phyloP scores from a whole-genome alignment of 2,113 vertebrate species.

The Myiozetetes cayanensis region DNA sequence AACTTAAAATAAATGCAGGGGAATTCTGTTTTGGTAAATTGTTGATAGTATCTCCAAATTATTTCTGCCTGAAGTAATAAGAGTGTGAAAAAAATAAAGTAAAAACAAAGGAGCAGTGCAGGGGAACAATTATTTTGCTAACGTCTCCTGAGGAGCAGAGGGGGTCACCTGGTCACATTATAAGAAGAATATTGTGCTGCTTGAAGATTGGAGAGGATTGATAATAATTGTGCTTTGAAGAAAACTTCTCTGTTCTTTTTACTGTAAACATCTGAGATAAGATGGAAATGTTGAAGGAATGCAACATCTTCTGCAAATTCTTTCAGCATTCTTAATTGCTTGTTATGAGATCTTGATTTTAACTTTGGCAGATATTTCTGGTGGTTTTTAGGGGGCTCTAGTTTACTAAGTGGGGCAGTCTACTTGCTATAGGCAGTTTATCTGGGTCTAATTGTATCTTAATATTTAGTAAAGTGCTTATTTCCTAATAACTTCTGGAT shows the following conservation, averaged over 20 bases:
- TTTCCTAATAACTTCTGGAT: not conserved
- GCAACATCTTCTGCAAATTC: not conserved
- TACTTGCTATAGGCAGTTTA: not conserved
- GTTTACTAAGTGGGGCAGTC: not conserved
- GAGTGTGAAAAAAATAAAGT: not conserved
- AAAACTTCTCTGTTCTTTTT: not conserved
- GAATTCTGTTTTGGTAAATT: slow-evolving; percentile 6
- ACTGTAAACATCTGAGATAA: slow-evolving; percentile 6
- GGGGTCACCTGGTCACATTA: accelerated
- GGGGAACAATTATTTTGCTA: not conserved
- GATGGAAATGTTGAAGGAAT: not conserved
- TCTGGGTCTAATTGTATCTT: not conserved
- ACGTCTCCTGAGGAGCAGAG: not conserved
- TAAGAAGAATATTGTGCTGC: not conserved
- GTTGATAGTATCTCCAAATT: not conserved
- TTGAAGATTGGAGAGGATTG: not conserved
- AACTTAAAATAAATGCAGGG: not conserved
- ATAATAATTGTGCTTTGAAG: not conserved
- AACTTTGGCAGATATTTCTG: not conserved
- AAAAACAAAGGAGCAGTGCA: not conserved
- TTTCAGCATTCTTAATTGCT: not conserved
- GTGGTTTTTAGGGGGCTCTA: not conserved
- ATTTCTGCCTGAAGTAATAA: not conserved
- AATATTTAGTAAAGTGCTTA: not conserved
- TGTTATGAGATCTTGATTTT: not conserved